Percentiles rank a stretch among this genome's conserved stretches.
These are phyloP conservation scores for Tragelaphus buxtoni DNA, from an alignment of 2,113 vertebrate species.

Conservation along the genomic window DNA sequence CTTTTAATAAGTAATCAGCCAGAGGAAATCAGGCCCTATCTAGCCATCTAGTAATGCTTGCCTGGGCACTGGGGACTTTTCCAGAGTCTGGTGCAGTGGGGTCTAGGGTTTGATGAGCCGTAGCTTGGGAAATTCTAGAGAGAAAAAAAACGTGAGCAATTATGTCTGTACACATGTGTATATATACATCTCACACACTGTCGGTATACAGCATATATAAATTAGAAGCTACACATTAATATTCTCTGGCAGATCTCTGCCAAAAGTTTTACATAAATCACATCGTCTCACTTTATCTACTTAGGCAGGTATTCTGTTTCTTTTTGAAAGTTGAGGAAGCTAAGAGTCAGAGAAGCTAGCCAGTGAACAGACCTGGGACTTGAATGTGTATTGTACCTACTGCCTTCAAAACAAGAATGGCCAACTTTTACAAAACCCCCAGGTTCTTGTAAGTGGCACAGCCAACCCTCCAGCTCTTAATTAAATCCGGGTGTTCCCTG, in stretches of 20 bases:
- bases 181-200: not conserved
- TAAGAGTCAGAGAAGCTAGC: not conserved
- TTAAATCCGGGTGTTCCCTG: not conserved
- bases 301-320: not conserved
- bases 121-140: not conserved
- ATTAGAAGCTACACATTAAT: not conserved
- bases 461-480: not conserved
- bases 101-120: not conserved
- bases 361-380: not conserved
- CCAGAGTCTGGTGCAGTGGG: not conserved
- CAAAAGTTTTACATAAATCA: not conserved
- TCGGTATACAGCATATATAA: not conserved
- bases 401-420: not conserved
- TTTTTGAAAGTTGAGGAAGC: not conserved
- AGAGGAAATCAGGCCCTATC: not conserved
- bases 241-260: not conserved
- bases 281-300: not conserved
- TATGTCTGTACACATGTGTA: not conserved
- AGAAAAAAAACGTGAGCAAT: not conserved
- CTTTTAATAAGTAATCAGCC: constrained; percentile 36
- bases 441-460: not conserved
- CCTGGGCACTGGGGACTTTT: not conserved
- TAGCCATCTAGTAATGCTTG: fast-evolving
- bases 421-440: not conserved
- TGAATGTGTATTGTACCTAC: not conserved